These are phyloP conservation scores for Canis aureus DNA, from an alignment of 2,113 vertebrate species.

Conservation along the genomic window DNA sequence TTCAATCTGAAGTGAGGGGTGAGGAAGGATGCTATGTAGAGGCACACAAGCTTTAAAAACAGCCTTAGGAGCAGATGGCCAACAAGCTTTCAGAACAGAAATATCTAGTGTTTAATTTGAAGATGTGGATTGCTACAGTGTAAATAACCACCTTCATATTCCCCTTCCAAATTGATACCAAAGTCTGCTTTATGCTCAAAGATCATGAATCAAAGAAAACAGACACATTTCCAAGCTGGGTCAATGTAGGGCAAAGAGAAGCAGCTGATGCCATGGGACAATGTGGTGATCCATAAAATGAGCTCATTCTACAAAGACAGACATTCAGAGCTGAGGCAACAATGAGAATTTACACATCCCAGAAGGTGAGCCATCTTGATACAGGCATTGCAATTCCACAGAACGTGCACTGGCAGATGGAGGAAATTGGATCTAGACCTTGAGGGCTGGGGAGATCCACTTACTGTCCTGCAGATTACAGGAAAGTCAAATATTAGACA, in stretches of 20 bases:
- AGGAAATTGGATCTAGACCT: neutral
- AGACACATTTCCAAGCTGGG: slow-evolving; percentile 1
- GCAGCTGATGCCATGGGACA: neutral
- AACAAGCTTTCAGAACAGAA: neutral
- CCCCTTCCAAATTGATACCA: neutral
- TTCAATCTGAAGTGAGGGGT: neutral
- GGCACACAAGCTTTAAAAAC: neutral
- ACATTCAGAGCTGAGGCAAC: rapidly evolving
- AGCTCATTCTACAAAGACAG: neutral
- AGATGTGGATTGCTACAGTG: neutral
- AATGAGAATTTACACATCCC: neutral
- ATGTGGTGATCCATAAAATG: slow-evolving; percentile 17
- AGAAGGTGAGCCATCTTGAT: neutral
- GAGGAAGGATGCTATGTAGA: neutral
- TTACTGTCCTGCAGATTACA: neutral
- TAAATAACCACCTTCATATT: neutral
- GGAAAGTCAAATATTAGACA: neutral
- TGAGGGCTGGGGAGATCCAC: neutral
- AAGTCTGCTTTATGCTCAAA: neutral
- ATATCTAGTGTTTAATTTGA: neutral
- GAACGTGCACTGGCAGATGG: rapidly evolving
- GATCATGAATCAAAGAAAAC: slow-evolving; percentile 34
- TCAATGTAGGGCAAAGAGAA: neutral
- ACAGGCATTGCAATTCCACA: neutral
- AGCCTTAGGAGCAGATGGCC: neutral